Conservation (phyloP, 2,888 invertebrate species). For the Ormyrus thymus region DNA sequence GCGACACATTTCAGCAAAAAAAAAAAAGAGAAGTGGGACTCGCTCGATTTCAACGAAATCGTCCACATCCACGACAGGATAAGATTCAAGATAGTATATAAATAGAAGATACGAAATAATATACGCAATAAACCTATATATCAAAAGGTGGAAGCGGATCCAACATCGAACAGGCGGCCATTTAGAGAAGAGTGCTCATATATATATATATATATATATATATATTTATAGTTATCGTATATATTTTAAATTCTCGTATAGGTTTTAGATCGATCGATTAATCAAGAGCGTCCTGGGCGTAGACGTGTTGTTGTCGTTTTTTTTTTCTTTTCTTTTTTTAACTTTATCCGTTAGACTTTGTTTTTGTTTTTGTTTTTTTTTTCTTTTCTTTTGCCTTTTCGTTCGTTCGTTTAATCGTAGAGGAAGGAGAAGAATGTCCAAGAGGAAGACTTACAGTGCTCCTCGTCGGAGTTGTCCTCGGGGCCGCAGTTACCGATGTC, state of each 20-base stretch:
- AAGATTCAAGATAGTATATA: slow-evolving; percentile 56
- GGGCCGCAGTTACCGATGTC: slow-evolving; percentile 90
- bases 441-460: slow-evolving; percentile 83
- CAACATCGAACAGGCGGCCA: slow-evolving; percentile 65
- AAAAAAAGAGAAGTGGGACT: no score
- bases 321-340: slow-evolving; percentile 10
- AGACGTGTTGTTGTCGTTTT: not conserved
- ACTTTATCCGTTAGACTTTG: not conserved
- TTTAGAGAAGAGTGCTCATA: slow-evolving; percentile 41
- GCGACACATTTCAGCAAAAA: no score
- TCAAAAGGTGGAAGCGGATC: slow-evolving; percentile 65
- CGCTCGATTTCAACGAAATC: slow-evolving; percentile 6
- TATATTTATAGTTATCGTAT: slow-evolving; percentile 29
- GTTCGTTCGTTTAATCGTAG: slow-evolving; percentile 46
- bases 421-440: slow-evolving; percentile 57
- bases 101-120: slow-evolving; percentile 50
- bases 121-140: slow-evolving; percentile 40
- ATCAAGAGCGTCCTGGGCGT: no score
- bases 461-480: slow-evolving; percentile 84
- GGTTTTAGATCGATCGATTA: not conserved
- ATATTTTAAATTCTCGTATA: not conserved
- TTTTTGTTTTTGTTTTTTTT: slow-evolving; percentile 20
- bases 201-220: slow-evolving; percentile 24
- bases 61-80: not conserved
- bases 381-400: slow-evolving; percentile 2